Base-by-base conservation (phyloP, 1,140 invertebrate genomes). In the Diabrotica undecimpunctata region DNA sequence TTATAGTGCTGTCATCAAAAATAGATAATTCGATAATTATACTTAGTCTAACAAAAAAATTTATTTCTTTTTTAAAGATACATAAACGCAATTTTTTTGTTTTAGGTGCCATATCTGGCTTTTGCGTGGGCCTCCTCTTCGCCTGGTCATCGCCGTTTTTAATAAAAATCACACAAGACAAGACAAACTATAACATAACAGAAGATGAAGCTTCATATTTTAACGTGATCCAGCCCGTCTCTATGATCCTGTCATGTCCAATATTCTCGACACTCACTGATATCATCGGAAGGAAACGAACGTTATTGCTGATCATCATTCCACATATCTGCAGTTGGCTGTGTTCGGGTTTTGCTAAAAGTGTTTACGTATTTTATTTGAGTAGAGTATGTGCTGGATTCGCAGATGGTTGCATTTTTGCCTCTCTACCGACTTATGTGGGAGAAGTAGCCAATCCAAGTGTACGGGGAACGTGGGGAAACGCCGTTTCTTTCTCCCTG, bases 401-500 rank as follows among this genome's bases (percentile, higher is more conserved):
- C 5, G 70, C 56, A 8, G 68, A 73, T 39, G 68, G 66, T 7
- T 66, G 64, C 38, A 54, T 66, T 14, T 73, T 70, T 37, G 63
- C 64, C 6, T 58, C 61, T 6, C 46, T 68, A 6, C 69, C 69
- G 5, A 66, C 55, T n/a, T 72, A 72, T 46, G 62, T 70, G 7
- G 64, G 64, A 14, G 71, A 72, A 58, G 65, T 72, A 12, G 62
- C 71, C 9, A 69, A 61, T 37, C 69, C 69, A n/a, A 65, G 65
- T 38, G 64, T 72, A n/a, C 39, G 71, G 13, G 66, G 71, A 6
- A 68, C 53, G 7, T 70, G 66, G 64, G 71, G 71, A 59, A 69
- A 84, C 0, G 82, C n/a, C 81, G 82, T 67, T 82, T 78, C 74
- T 2, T 61, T 77, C 5, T 79, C 81, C n/a, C 70, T 80, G 8